A percentile compares a stretch with the other conserved stretches of the same genome.
Conservation (phyloP, 2,113 vertebrate species). For the Neopipo cinnamomea region DNA sequence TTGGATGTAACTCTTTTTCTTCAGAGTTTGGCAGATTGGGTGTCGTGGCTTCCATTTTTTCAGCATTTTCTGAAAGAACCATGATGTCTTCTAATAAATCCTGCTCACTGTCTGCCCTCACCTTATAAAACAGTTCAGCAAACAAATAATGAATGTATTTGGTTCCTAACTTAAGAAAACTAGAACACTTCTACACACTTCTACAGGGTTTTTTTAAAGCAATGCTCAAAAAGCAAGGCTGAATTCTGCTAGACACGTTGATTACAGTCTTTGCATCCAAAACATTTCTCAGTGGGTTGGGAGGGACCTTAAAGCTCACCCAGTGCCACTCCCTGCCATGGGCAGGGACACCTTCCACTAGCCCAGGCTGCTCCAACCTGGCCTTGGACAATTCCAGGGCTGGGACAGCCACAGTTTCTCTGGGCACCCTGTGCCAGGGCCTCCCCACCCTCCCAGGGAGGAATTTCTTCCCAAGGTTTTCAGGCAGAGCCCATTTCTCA, state of each 20-base stretch:
- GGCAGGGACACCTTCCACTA: not conserved
- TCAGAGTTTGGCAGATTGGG: conserved; percentile 46
- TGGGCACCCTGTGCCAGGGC: not conserved
- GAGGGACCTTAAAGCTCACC: not conserved
- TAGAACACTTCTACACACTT: not conserved
- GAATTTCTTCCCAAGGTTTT: not conserved
- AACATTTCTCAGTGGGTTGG: not conserved
- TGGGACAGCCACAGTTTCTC: not conserved
- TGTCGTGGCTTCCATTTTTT: conserved; percentile 62
- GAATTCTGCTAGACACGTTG: not conserved
- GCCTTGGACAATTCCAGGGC: not conserved
- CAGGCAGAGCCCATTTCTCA: not conserved
- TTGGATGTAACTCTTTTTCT: conserved; percentile 64
- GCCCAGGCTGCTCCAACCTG: accelerated
- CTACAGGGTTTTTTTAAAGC: not conserved
- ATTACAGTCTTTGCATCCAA: not conserved
- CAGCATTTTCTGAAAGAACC: conserved; percentile 63
- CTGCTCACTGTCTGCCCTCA: conserved; percentile 61
- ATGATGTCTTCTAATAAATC: conserved; percentile 56
- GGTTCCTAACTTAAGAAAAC: not conserved
- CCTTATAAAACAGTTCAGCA: conserved; percentile 64
- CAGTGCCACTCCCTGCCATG: accelerated
- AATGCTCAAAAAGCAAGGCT: not conserved
- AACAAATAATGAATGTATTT: conserved; percentile 36
- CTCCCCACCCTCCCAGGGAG: accelerated